These are phyloP conservation scores for pig (Sus scrofa) DNA, from an alignment of 2,113 vertebrate species.

Conservation along the genomic window DNA sequence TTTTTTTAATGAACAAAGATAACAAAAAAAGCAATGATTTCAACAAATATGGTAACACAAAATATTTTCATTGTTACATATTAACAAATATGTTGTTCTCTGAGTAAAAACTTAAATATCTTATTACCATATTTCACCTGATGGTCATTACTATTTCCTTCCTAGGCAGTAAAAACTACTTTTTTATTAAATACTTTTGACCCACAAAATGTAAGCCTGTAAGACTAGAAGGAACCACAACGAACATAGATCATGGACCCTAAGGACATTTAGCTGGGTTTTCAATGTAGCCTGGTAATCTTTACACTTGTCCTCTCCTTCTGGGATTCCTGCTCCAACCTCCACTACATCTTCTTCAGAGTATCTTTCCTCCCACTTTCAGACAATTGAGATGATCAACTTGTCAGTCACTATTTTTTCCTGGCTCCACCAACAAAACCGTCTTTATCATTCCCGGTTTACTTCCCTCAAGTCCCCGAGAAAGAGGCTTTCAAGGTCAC, in stretches of 20 bases:
- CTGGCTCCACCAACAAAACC: not conserved
- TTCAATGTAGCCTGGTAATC: not conserved
- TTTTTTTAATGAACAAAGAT: constrained; percentile 6
- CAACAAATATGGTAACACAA: constrained; percentile 9
- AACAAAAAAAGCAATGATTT: not conserved
- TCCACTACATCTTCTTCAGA: not conserved
- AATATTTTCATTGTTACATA: not conserved
- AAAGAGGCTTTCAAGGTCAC: not conserved
- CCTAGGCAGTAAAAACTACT: not conserved
- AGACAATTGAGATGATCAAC: not conserved
- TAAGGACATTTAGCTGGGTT: not conserved
- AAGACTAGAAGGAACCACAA: not conserved
- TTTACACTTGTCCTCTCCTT: not conserved
- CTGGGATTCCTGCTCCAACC: not conserved
- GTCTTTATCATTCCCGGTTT: not conserved
- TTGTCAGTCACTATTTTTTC: not conserved
- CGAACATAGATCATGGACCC: not conserved
- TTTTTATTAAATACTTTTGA: constrained; percentile 3
- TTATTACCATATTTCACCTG: not conserved
- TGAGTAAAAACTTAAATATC: constrained; percentile 9
- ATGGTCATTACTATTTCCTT: constrained; percentile 7
- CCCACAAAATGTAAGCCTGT: not conserved
- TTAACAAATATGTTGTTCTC: not conserved
- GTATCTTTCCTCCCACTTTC: not conserved
- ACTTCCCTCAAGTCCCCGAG: not conserved